phyloP scores from a whole-genome alignment of 1,140 invertebrate species.

The Drosophila ficusphila region DNA sequence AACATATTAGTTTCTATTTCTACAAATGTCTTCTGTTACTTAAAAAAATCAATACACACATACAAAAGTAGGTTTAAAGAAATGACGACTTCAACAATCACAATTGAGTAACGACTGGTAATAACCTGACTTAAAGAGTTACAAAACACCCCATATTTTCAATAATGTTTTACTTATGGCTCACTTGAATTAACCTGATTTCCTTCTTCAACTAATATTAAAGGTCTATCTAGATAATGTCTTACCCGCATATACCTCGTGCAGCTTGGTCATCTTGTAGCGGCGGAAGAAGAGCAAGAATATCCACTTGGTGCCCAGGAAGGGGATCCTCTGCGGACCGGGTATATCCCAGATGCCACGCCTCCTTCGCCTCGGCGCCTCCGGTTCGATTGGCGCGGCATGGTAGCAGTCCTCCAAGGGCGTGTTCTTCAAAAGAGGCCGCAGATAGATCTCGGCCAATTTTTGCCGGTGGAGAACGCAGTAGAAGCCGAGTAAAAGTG shows the following conservation, averaged over 20 bases:
- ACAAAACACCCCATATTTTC: no score
- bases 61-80: no score
- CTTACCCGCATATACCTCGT: constrained; percentile 92
- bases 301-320: constrained; percentile 92
- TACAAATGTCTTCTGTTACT: no score
- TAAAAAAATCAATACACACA: no score
- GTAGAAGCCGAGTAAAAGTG: constrained; percentile 75
- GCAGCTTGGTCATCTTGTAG: constrained; percentile 90
- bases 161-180: no score
- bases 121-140: no score
- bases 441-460: constrained; percentile 61
- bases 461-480: constrained; percentile 72
- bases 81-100: no score
- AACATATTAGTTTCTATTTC: no score
- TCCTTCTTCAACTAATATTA: no score
- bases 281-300: constrained; percentile 87
- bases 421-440: constrained; percentile 65
- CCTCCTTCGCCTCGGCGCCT: constrained; percentile 17
- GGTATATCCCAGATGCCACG: constrained; percentile 86
- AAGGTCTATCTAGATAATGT: neutral
- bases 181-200: no score
- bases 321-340: constrained; percentile 89
- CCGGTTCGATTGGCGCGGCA: constrained; percentile 60
- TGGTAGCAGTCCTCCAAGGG: constrained; percentile 70
- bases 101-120: no score